phyloP scores from a whole-genome alignment of 2,888 invertebrate genomes.

The Alsophila aescularia region DNA sequence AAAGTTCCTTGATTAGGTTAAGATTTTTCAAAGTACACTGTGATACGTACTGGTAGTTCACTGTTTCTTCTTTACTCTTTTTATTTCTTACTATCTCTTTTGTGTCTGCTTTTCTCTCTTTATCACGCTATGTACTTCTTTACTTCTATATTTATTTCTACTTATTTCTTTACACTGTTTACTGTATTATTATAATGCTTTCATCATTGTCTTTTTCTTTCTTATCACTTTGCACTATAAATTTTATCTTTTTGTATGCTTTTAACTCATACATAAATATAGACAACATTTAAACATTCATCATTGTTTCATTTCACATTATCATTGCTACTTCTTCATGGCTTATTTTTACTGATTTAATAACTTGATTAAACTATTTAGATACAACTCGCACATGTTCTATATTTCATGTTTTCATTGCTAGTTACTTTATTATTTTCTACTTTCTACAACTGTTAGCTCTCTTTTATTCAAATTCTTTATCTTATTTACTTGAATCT shows the following conservation, averaged over 20 bases:
- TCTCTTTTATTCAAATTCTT: too few relatives aligned
- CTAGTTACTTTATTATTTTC: background rate
- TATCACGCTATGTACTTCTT: constrained; percentile 30
- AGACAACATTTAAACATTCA: constrained; percentile 39
- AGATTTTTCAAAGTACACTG: constrained; percentile 73
- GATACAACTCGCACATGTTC: too few relatives aligned
- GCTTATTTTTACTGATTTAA: constrained; percentile 6
- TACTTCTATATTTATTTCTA: constrained; percentile 31
- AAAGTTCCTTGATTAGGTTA: constrained; percentile 62
- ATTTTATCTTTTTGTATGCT: constrained; percentile 7
- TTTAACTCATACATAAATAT: constrained; percentile 36
- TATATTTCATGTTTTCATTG: too few relatives aligned
- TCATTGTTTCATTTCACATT: constrained; percentile 54
- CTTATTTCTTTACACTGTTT: constrained; percentile 10
- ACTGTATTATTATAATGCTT: background rate
- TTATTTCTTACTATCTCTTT: background rate
- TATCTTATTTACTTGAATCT: too few relatives aligned
- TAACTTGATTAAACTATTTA: too few relatives aligned
- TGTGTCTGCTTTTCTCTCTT: constrained; percentile 8
- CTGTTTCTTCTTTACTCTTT: constrained; percentile 4
- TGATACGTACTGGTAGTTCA: constrained; percentile 76
- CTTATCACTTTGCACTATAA: constrained; percentile 12
- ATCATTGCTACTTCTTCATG: constrained; percentile 14
- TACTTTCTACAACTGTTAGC: background rate
- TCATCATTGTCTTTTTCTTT: constrained; percentile 4